Conservation (phyloP, 2,113 vertebrate genomes). For the Pachycephala philippinensis region DNA sequence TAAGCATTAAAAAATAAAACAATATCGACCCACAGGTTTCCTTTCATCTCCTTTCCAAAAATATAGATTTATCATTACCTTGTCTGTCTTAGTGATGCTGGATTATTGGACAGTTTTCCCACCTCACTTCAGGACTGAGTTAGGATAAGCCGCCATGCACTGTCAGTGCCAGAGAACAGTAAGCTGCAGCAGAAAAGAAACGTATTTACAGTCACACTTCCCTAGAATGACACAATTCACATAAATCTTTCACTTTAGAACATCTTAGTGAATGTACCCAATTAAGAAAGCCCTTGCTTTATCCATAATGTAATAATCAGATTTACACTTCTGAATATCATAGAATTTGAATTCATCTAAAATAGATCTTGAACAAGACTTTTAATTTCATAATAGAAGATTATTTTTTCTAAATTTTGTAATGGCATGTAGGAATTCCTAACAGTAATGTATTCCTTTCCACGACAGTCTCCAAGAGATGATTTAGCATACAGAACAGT, state of each 20-base stretch:
- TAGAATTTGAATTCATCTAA: neutral
- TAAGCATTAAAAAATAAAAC: neutral
- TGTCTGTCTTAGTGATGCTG: neutral
- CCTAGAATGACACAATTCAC: neutral
- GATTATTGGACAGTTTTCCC: neutral
- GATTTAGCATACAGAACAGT: neutral
- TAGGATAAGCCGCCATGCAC: conserved; percentile 44
- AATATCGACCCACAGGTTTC: neutral
- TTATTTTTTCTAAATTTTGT: neutral
- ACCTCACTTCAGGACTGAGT: conserved; percentile 25
- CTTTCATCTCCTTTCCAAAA: neutral
- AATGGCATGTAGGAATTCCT: neutral
- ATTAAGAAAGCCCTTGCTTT: neutral
- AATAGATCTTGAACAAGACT: neutral
- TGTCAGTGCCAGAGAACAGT: neutral
- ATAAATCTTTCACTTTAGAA: neutral
- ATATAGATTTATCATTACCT: neutral
- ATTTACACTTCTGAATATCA: neutral
- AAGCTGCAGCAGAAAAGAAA: conserved; percentile 8
- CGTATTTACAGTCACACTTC: neutral
- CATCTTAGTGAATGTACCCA: fast-evolving
- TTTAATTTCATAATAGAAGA: neutral
- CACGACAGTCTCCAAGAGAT: neutral
- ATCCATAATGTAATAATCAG: neutral
- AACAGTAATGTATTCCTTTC: neutral